Base-by-base conservation (phyloP, 1,140 invertebrate species). In the Tetragonula clypearis region DNA sequence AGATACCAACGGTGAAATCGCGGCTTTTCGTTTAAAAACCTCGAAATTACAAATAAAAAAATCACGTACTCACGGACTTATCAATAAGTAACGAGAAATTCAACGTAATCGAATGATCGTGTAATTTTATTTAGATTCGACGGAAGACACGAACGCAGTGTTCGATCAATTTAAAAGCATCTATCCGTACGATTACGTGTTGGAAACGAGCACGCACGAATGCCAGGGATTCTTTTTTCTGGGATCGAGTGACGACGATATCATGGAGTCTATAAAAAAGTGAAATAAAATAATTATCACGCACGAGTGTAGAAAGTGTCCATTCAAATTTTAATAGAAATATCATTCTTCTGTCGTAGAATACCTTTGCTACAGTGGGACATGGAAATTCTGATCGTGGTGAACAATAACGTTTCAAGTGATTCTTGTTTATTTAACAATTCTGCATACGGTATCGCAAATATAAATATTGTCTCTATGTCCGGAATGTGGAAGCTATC, bases 401-500 rank as follows among this genome's bases (percentile, higher is more conserved):
- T 93, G 8, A 76, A 93, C 69, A 66, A 82, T 15, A 23, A 77
- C 26, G 26, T 93, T 12, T 62, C 85, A 11, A 74, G 81, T n/a
- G 68, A 90, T 56, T 93, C 91, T 0, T 30, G 21, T 35, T 19
- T 94, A 14, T 87, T 94, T 14, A 86, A 94, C 71, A 88, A 69
- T 6, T 88, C 88, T 1, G 55, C 92, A 2, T 94, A 93, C 65
- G 72, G 77, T 66, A 87, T 92, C 76, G 86, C 93, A 19, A 88
- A 92, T n/a, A 90, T 91, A 4, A 93, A 92, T 84, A 71, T 94
- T 1, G 49, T 88, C 0, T 89, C 92, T 1, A 66, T 49, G 71
- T 91, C 91, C 0, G 91, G 90, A 19, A 87, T 89, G 3, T 94
- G 93, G 92, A 91, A 62, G 6, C 78, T 94, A 6, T 92, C 93